phyloP scores from a whole-genome alignment of 2,113 vertebrate species.

The Clarias gariepinus region DNA sequence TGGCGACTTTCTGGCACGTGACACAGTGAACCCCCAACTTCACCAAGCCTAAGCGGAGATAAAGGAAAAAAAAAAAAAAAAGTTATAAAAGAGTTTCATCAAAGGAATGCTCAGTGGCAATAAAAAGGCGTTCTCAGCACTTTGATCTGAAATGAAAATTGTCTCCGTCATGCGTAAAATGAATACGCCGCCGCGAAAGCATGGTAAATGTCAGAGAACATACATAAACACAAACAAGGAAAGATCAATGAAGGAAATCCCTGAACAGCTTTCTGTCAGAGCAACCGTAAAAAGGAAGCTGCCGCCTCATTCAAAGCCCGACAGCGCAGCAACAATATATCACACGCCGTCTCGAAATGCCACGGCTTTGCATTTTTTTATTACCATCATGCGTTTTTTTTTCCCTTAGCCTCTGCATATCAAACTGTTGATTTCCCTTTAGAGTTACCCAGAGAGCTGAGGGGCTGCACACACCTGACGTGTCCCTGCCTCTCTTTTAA shows the following conservation, averaged over 20 bases:
- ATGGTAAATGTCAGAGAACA: slow-evolving; percentile 55
- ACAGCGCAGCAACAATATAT: slow-evolving; percentile 38
- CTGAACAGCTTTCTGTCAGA: slow-evolving; percentile 46
- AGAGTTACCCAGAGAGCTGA: slow-evolving; percentile 34
- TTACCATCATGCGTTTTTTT: slow-evolving; percentile 32
- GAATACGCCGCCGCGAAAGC: slow-evolving; percentile 31
- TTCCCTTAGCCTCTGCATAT: slow-evolving; percentile 46
- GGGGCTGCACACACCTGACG: slow-evolving; percentile 39
- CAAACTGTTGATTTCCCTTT: slow-evolving; percentile 52
- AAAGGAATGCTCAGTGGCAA: slow-evolving; percentile 41
- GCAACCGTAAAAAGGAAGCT: slow-evolving; percentile 40
- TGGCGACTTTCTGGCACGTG: slow-evolving; percentile 97
- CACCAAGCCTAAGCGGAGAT: slow-evolving; percentile 82
- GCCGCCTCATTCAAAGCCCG: slow-evolving; percentile 34
- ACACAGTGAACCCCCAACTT: slow-evolving; percentile 97
- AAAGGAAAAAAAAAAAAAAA: slow-evolving; percentile 15
- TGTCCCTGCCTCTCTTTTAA: slow-evolving; percentile 39
- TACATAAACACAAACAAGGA: slow-evolving; percentile 54
- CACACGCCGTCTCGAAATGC: slow-evolving; percentile 49
- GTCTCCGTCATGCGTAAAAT: slow-evolving; percentile 47
- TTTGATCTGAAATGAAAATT: slow-evolving; percentile 42
- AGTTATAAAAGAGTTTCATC: slow-evolving; percentile 34
- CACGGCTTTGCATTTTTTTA: slow-evolving; percentile 48
- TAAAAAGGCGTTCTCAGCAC: slow-evolving; percentile 39
- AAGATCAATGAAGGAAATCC: slow-evolving; percentile 45